Evolutionary conservation across 2,113 vertebrate species (phyloP).

Genomic region (Furnarius figulus): DNA sequence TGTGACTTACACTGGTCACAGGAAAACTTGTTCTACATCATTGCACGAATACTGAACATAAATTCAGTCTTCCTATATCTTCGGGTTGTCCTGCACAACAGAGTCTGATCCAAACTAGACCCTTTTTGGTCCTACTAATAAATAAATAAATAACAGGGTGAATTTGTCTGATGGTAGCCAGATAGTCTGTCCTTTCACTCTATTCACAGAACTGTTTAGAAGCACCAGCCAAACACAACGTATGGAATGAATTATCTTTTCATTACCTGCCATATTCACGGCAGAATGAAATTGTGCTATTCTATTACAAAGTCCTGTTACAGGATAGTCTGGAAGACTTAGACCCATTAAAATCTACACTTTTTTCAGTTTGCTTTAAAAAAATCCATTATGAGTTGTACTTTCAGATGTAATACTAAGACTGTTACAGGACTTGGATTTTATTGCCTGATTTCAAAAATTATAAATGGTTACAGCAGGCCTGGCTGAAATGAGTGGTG

Average conservation of each 20-base stretch:
- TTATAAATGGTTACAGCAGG: neutral
- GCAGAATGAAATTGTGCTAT: neutral
- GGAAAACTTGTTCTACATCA: neutral
- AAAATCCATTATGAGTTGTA: neutral
- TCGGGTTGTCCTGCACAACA: neutral
- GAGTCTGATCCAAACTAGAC: neutral
- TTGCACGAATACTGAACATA: neutral
- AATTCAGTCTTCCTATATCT: neutral
- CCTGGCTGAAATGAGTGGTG: neutral
- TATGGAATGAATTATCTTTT: neutral
- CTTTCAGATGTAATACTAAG: neutral
- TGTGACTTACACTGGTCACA: neutral
- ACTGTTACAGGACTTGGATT: neutral
- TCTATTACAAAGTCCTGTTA: neutral
- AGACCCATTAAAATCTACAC: neutral
- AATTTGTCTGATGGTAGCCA: neutral
- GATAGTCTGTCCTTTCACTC: neutral
- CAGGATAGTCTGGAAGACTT: neutral
- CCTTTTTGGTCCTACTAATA: neutral
- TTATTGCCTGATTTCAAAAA: neutral
- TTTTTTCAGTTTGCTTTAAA: neutral
- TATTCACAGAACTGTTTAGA: neutral
- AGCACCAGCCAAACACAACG: neutral
- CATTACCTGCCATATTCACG: neutral
- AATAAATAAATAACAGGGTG: neutral